Percentiles rank a stretch among this genome's conserved stretches.
Conservation (phyloP, 2,797 vertebrate species). For the Bradypus variegatus region DNA sequence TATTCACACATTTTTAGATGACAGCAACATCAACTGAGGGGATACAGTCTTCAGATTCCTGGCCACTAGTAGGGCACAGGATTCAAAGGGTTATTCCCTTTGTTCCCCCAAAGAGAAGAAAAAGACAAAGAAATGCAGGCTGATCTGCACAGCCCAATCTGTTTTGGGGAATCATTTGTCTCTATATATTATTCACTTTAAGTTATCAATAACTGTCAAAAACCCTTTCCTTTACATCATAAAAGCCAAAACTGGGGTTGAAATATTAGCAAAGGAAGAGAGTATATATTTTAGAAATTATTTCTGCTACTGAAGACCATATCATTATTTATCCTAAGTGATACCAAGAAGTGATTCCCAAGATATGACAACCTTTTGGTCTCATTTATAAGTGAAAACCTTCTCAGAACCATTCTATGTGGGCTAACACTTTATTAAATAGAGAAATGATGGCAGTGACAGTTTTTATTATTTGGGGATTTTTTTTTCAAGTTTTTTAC, state of each 20-base stretch:
- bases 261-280: neutral
- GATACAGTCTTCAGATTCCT: neutral
- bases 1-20: neutral
- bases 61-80: neutral
- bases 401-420: neutral
- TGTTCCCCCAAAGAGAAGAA: neutral
- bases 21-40: neutral
- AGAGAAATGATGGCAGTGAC: neutral
- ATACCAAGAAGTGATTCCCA: neutral
- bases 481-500: neutral
- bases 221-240: neutral
- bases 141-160: neutral
- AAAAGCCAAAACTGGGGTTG: neutral
- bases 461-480: neutral
- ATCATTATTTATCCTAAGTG: neutral
- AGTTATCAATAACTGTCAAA: neutral
- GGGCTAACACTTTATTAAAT: neutral
- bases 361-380: neutral
- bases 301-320: neutral
- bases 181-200: neutral
- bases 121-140: neutral
- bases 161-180: neutral
- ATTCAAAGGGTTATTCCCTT: neutral
- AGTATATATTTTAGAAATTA: neutral
- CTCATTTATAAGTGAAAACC: neutral